These are phyloP conservation scores for Scalopus aquaticus DNA, from an alignment of 2,113 vertebrate genomes.

Conservation along the genomic window DNA sequence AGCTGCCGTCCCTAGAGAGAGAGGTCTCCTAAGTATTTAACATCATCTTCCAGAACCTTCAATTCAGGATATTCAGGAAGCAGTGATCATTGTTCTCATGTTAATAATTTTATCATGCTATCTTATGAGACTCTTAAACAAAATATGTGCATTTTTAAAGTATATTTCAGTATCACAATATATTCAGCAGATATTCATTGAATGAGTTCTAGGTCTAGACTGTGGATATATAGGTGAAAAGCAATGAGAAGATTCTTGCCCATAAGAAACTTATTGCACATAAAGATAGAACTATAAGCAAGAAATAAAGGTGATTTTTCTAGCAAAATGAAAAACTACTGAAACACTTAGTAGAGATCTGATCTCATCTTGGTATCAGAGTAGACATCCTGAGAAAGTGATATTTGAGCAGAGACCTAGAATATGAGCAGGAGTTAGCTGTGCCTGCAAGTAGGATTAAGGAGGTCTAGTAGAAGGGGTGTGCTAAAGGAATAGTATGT, in stretches of 20 bases:
- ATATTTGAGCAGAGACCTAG: background rate
- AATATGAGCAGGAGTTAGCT: background rate
- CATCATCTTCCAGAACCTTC: background rate
- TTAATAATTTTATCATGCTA: background rate
- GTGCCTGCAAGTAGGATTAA: background rate
- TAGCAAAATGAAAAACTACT: background rate
- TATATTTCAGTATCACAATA: background rate
- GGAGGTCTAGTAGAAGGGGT: background rate
- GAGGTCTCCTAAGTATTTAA: background rate
- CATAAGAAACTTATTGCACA: background rate
- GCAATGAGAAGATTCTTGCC: background rate
- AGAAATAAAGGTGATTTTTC: background rate
- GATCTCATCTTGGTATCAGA: background rate
- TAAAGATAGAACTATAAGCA: background rate
- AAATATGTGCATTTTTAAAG: background rate
- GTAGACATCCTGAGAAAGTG: background rate
- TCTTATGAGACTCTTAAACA: background rate
- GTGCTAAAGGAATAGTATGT: background rate
- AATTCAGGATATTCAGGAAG: background rate
- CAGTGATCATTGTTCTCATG: background rate
- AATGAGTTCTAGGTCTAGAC: background rate
- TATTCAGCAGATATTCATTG: background rate
- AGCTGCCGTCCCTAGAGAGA: background rate
- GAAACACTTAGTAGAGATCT: background rate
- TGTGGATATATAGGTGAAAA: background rate